Evolutionary conservation across 2,113 vertebrate genomes (phyloP).

Genomic region (Telmatochromis sp.): DNA sequence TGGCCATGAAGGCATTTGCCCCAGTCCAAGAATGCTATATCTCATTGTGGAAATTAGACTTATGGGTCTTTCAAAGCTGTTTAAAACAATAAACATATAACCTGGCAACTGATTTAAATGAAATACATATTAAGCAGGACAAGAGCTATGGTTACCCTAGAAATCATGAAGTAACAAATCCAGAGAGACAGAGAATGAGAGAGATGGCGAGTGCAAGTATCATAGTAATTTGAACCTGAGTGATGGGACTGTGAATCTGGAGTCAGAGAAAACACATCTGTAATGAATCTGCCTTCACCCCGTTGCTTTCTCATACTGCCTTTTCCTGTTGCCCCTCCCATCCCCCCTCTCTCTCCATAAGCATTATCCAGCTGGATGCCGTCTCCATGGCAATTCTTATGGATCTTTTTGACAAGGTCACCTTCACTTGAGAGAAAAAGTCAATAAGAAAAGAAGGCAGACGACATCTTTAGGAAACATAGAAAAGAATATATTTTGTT

Average conservation of each 20-base stretch:
- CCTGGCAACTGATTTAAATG: neutral
- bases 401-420: slow-evolving; percentile 62
- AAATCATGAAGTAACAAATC: neutral
- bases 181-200: neutral
- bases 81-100: neutral
- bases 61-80: neutral
- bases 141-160: neutral
- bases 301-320: neutral
- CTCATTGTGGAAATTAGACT: neutral
- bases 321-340: neutral
- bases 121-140: neutral
- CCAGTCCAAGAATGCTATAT: neutral
- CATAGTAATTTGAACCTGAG: slow-evolving; percentile 50
- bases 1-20: neutral
- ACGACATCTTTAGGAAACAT: neutral
- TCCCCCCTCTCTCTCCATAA: neutral
- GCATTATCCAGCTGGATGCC: slow-evolving; percentile 30
- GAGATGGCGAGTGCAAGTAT: neutral
- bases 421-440: slow-evolving; percentile 27
- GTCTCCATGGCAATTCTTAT: slow-evolving; percentile 65
- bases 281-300: slow-evolving; percentile 9
- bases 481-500: neutral
- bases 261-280: slow-evolving; percentile 10
- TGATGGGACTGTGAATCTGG: slow-evolving; percentile 47
- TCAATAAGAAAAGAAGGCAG: neutral